A percentile compares a stretch with the other conserved stretches of the same genome.
Evolutionary conservation across 1,140 invertebrate genomes (phyloP).

Genomic region (Ceratina calcarata): DNA sequence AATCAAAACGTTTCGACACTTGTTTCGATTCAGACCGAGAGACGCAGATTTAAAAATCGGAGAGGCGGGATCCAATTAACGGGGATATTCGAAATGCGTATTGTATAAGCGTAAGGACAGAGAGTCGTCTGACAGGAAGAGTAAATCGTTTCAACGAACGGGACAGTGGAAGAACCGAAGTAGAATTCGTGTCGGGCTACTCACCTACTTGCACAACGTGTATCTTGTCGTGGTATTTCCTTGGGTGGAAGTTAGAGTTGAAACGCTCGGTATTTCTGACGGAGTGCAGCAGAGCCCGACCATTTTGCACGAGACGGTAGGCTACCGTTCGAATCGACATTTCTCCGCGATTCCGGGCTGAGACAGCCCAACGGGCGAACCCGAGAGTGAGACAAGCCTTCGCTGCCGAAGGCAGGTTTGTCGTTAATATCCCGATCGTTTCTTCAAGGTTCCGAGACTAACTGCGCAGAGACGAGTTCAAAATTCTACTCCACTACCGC

Average conservation of each 20-base stretch:
- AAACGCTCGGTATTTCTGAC: constrained; percentile 78
- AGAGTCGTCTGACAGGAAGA: background rate
- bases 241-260: constrained; percentile 58
- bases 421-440: constrained; percentile 21
- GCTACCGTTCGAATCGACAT: constrained; percentile 82
- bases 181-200: constrained; percentile 27
- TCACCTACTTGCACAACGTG: constrained; percentile 82
- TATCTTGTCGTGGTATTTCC: constrained; percentile 73
- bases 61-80: too few relatives aligned
- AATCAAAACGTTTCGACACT: background rate
- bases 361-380: constrained; percentile 71
- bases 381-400: constrained; percentile 35
- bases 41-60: too few relatives aligned
- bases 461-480: constrained; percentile 8
- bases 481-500: too few relatives aligned
- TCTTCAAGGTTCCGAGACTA: background rate
- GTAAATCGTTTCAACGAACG: background rate
- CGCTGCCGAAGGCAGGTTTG: background rate
- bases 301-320: constrained; percentile 82
- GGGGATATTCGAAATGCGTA: too few relatives aligned
- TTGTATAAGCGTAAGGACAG: background rate
- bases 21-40: too few relatives aligned
- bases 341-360: constrained; percentile 69
- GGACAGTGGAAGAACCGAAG: background rate
- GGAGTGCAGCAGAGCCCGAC: constrained; percentile 79